phyloP scores from a whole-genome alignment of 2,797 vertebrate species.

The Molothrus ater region DNA sequence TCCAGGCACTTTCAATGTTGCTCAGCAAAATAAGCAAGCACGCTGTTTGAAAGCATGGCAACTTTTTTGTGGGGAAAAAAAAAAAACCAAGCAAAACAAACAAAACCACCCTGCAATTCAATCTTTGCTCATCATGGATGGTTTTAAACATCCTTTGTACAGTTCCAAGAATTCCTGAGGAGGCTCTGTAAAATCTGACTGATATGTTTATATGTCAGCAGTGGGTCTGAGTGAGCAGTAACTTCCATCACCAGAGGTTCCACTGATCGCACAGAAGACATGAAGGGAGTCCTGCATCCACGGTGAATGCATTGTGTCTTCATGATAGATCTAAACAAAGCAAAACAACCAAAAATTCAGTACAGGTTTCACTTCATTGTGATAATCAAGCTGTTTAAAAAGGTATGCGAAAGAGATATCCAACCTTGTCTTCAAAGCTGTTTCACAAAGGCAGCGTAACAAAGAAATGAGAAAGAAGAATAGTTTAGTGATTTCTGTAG shows the following conservation, averaged over 20 bases:
- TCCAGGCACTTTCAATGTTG: constrained; percentile 78
- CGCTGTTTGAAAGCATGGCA: constrained; percentile 72
- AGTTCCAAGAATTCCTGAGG: constrained; percentile 77
- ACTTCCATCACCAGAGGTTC: constrained; percentile 82
- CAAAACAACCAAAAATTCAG: background rate
- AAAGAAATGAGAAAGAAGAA: constrained; percentile 74
- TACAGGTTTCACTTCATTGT: background rate
- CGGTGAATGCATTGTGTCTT: constrained; percentile 87
- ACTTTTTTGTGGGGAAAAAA: background rate
- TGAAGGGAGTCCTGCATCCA: constrained; percentile 91
- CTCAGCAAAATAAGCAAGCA: constrained; percentile 72
- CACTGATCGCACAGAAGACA: constrained; percentile 95
- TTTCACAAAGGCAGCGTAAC: constrained; percentile 78
- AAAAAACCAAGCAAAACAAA: background rate
- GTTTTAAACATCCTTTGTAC: constrained; percentile 21
- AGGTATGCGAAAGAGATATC: constrained; percentile 75
- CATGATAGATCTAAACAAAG: constrained; percentile 87
- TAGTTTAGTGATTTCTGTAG: constrained; percentile 54
- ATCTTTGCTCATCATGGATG: background rate
- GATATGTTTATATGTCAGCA: constrained; percentile 64
- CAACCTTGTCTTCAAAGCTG: constrained; percentile 87
- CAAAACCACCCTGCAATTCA: background rate
- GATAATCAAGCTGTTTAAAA: background rate
- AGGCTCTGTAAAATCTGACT: constrained; percentile 33
- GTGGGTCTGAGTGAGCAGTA: constrained; percentile 76